Base-by-base conservation (phyloP, 2,888 invertebrate species). In the Cancer borealis region DNA sequence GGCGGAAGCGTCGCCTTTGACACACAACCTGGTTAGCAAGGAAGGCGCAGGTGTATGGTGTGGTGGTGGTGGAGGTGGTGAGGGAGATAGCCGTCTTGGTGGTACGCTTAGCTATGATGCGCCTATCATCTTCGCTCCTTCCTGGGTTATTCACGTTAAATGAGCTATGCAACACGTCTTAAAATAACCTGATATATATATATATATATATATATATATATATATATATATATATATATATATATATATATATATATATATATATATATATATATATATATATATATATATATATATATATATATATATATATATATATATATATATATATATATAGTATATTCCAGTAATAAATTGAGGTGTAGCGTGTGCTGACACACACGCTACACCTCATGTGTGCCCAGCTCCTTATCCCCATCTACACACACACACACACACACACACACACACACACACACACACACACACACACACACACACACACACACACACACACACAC, bases 31-130 rank as follows among this genome's bases (percentile, higher is more conserved):
- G n/a, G 17, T 88, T 47, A 14, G 84, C 30, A 3, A 39, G n/a
- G 45, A 93, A 26, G 79, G 92, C 92, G 39, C 95, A 95, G 47
- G 95, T 95, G 92, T 46, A 88, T 47, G 94, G 94, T 26, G 54
- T 46, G 45, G 79, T 84, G 14, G 95, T 92, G n/a, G 95, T 95
- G 91, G 92, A 92, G 73, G 95, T 95, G 79, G 94, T 94, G 46
- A 95, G 88, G 49, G 66, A 17, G 46, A 95, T 87, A 47, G 94
- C 95, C 5, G 95, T 95, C 60, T 91, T 73, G 54, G 95, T 95
- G 91, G 93, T 60, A n/a, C 92, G 88, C 60, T 92, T 91, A 12
- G 95, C 95, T 30, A 94, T 60, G 60, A 95, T 88, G 0, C 94
- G 92, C 8, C 47, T 84, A n/a, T 95, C 95, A 14, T 94, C 93